Conservation (phyloP, 2,888 invertebrate species). For the Cantharis nigra region DNA sequence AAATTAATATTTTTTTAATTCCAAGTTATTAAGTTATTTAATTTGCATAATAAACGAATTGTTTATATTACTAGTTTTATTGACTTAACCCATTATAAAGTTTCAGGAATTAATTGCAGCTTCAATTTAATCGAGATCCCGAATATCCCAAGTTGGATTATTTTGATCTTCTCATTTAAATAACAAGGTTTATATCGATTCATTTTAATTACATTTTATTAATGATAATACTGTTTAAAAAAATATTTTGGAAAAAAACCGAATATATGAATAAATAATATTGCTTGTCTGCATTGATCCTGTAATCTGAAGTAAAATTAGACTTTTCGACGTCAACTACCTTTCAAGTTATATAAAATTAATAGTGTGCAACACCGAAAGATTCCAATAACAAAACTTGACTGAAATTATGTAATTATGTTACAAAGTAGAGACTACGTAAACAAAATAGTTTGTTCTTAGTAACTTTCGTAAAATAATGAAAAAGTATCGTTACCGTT, state of each 20-base stretch:
- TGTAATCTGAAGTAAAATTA: not conserved
- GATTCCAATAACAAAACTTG: not conserved
- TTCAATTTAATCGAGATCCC: not conserved
- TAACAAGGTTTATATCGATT: not conserved
- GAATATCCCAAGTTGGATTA: not conserved
- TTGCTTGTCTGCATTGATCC: not conserved
- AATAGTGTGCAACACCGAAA: not conserved
- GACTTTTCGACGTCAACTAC: not conserved
- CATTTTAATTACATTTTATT: not conserved
- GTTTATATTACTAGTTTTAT: not conserved
- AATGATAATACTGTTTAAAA: not conserved
- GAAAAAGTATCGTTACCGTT: conserved; percentile 48
- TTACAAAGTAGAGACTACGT: too few species aligned
- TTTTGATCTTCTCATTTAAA: not conserved
- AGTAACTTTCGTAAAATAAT: not conserved
- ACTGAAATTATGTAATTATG: not conserved
- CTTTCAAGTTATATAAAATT: not conserved
- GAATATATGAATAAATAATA: not conserved
- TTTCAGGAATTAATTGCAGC: not conserved
- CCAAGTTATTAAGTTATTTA: not conserved
- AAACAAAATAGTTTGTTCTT: too few species aligned
- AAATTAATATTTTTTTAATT: not conserved
- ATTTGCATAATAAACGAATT: not conserved
- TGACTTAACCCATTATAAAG: not conserved
- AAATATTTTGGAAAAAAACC: not conserved